Evolutionary conservation across 1,140 invertebrate genomes (phyloP), one percentile per base, ranked within the genome.

Genomic region (Meloidogyne exigua): DNA sequence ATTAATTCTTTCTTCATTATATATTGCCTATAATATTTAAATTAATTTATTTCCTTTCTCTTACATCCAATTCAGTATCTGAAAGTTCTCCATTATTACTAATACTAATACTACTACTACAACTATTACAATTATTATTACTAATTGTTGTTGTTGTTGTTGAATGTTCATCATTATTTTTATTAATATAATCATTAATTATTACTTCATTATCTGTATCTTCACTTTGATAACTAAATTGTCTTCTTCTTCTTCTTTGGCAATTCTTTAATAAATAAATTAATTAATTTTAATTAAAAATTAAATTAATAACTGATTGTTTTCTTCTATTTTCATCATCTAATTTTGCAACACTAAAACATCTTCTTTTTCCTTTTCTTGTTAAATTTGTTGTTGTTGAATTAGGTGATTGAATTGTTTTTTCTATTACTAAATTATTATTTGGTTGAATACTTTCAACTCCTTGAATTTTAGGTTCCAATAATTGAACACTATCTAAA

Each of bases 1-100:
- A 36, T 68, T 62, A 39, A 75, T 73, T 57, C 66, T 69, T 62
- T 80, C 73, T 63, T 72, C 65, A 39, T 76, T 78, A n/a, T 72
- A 64, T 26, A 67, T 68, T 39, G 72, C 78, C 39, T 81, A 28
- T 42, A 18, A 32, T 32, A 32, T 3, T 32, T 32, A 32, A 32
- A 32, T 32, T 32, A 32, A 32, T 32, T 32, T 3, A 32, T 32
- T 32, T 32, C 28, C 7, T 32, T 32, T 32, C 28, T 7, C 67
- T 68, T 68, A 68, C 74, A 57, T 68, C 74, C n/a, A 68, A 25
- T 57, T 75, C 74, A 44, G 36, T 42, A 26, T 68, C 74, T 26
- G 68, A 68, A 25, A 75, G 11, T 44, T 25, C 39, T 25, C 73
- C 73, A 21, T 36, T 42, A 36, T 49, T 72, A 32, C 39, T 25